These are phyloP conservation scores for Congeria kusceri DNA, from an alignment of 2,888 invertebrate genomes.

Conservation along the genomic window DNA sequence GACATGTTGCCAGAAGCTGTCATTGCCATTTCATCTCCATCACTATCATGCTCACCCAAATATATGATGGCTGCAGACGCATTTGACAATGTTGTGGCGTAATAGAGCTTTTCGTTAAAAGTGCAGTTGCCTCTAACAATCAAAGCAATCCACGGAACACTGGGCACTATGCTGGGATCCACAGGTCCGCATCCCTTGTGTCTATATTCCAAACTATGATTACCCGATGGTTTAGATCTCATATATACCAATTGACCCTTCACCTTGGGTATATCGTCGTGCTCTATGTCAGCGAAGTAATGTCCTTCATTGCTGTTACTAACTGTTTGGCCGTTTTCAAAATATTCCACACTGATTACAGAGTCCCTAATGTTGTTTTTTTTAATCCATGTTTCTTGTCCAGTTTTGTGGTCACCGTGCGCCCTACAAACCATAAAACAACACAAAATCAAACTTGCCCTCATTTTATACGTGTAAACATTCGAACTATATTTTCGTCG, in stretches of 20 bases:
- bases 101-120: conserved; percentile 93
- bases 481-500: too few relatives aligned
- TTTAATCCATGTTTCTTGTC: too few relatives aligned
- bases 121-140: conserved; percentile 92
- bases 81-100: conserved; percentile 89
- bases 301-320: background rate
- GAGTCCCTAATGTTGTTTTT: background rate
- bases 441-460: too few relatives aligned
- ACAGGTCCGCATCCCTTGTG: conserved; percentile 40
- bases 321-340: background rate
- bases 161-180: conserved; percentile 69
- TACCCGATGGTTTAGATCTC: conserved; percentile 8
- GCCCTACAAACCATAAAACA: background rate
- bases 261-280: conserved; percentile 16
- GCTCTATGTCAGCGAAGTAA: conserved; percentile 6
- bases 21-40: background rate
- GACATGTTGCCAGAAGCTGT: background rate
- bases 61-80: conserved; percentile 94
- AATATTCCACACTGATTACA: background rate
- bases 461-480: too few relatives aligned
- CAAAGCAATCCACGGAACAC: conserved; percentile 92
- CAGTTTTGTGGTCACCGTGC: background rate
- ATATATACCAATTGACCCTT: conserved; percentile 50
- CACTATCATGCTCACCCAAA: background rate
- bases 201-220: conserved; percentile 7